These are phyloP conservation scores for Elysia chlorotica DNA, from an alignment of 1,140 invertebrate genomes.

Conservation along the genomic window DNA sequence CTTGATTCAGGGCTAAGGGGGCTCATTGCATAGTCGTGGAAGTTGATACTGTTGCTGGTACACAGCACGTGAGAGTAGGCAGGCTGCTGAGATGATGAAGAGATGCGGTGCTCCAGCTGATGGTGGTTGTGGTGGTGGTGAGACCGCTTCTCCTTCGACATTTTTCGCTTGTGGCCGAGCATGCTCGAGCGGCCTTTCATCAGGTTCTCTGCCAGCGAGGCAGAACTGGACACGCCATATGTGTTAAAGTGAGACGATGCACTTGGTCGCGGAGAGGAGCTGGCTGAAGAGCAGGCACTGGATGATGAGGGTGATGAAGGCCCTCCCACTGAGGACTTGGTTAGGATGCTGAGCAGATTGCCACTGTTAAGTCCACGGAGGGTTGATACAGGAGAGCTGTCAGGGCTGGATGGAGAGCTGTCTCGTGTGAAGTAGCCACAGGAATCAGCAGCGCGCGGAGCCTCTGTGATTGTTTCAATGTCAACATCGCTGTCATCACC, in stretches of 20 bases:
- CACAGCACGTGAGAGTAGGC: neutral
- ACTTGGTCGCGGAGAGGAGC: neutral
- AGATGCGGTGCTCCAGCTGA: too few species aligned
- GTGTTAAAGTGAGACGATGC: neutral
- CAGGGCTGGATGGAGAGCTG: neutral
- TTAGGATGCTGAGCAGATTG: neutral
- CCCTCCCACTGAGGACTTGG: neutral
- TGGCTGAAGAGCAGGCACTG: too few species aligned
- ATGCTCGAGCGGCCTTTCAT: neutral
- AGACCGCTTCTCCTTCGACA: slow-evolving; percentile 11
- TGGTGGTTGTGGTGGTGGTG: neutral
- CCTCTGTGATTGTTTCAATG: slow-evolving; percentile 19
- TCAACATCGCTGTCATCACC: slow-evolving; percentile 24
- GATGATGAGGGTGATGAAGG: neutral
- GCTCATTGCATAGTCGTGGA: slow-evolving; percentile 24
- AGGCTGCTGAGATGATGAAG: too few species aligned
- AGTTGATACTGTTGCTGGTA: slow-evolving; percentile 20
- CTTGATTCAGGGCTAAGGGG: too few species aligned
- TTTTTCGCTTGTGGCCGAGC: slow-evolving; percentile 10
- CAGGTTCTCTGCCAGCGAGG: slow-evolving; percentile 1
- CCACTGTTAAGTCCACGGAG: neutral
- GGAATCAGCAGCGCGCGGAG: neutral
- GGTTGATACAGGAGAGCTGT: neutral
- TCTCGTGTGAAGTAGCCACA: slow-evolving; percentile 5
- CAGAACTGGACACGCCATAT: neutral